Conservation (phyloP, 2,888 invertebrate species). For the Holacanthella duospinosa region DNA sequence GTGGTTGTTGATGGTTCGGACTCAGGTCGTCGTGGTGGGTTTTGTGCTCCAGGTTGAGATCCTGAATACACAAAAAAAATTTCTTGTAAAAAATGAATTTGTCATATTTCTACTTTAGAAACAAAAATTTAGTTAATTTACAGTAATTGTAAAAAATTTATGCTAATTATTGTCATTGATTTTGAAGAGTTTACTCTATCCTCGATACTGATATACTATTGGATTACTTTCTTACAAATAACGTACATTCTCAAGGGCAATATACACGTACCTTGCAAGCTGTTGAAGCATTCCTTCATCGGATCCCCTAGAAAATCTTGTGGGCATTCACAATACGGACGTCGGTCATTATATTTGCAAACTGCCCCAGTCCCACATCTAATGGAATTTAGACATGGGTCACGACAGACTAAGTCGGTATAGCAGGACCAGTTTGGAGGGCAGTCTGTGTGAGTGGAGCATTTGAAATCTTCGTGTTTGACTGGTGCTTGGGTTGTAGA, state of each 20-base stretch:
- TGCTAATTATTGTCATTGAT: no score
- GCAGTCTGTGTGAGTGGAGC: constrained; percentile 29
- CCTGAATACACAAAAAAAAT: not conserved
- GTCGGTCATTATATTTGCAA: constrained; percentile 19
- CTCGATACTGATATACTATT: no score
- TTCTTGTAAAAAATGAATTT: not conserved
- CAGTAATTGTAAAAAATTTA: no score
- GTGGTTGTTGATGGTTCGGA: not conserved
- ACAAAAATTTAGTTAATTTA: no score
- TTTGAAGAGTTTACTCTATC: no score
- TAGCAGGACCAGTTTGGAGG: constrained; percentile 29
- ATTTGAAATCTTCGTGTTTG: not conserved
- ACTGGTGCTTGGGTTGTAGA: not conserved
- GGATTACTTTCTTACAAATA: no score
- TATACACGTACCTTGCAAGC: constrained; percentile 30
- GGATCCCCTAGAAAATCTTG: constrained; percentile 22
- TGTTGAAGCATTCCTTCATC: constrained; percentile 22
- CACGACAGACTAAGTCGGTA: constrained; percentile 24
- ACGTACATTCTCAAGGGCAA: no score
- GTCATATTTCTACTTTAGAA: not conserved
- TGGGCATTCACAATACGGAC: constrained; percentile 26
- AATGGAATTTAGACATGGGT: constrained; percentile 31
- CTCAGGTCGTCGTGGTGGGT: not conserved
- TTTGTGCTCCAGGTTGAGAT: not conserved
- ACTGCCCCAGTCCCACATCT: constrained; percentile 23